These are phyloP conservation scores for Erethizon dorsatum DNA, from an alignment of 2,797 vertebrate species.

Conservation along the genomic window DNA sequence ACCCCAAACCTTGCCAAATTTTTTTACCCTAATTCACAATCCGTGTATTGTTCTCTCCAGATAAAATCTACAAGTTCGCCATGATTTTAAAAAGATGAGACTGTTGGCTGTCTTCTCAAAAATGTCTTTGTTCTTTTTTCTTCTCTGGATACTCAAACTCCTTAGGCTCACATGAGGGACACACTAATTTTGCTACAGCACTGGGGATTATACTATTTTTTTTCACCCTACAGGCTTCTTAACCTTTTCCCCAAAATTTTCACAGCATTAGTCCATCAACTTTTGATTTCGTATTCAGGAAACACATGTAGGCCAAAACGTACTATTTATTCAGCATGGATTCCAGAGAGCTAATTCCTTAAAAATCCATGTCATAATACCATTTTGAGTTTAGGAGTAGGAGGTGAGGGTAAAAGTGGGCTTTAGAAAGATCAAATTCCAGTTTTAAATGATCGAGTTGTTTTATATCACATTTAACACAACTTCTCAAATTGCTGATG, in stretches of 20 bases:
- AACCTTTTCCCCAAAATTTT: conserved; percentile 3
- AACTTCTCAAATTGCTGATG: neutral
- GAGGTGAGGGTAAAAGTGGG: neutral
- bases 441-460: conserved; percentile 27
- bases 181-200: neutral
- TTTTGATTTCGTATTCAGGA: conserved; percentile 62
- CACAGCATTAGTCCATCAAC: neutral
- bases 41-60: conserved; percentile 40
- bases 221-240: conserved; percentile 5
- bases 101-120: neutral
- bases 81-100: neutral
- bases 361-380: conserved; percentile 52
- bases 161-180: neutral
- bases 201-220: accelerated
- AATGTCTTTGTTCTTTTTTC: neutral
- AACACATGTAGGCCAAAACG: conserved; percentile 59
- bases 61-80: conserved; percentile 40
- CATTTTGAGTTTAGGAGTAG: conserved; percentile 4
- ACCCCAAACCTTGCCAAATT: conserved; percentile 43
- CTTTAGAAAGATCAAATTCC: conserved; percentile 50
- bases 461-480: conserved; percentile 14
- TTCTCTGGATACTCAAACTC: neutral
- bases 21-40: conserved; percentile 56
- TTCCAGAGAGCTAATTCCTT: conserved; percentile 68
- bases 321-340: conserved; percentile 55